phyloP scores from a whole-genome alignment of 2,888 invertebrate species.

The Stenichneumon culpator region DNA sequence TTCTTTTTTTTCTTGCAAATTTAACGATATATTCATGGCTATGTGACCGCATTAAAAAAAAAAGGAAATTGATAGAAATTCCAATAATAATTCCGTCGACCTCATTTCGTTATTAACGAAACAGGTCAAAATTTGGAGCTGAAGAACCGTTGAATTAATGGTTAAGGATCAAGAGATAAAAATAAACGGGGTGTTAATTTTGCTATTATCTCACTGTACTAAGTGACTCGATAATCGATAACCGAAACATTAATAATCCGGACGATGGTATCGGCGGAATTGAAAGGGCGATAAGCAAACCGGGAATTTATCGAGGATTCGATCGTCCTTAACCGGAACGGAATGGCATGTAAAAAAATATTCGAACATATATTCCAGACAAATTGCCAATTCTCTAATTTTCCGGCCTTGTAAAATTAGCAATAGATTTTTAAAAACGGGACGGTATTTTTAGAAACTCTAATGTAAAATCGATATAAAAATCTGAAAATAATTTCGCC shows the following conservation, averaged over 20 bases:
- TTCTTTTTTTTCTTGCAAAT: no score
- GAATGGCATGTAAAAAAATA: neutral
- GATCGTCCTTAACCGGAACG: neutral
- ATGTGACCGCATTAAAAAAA: no score
- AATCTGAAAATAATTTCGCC: neutral
- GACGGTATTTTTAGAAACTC: no score
- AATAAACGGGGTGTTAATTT: neutral
- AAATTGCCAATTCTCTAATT: no score
- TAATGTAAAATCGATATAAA: no score
- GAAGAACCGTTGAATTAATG: neutral
- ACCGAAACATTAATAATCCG: neutral
- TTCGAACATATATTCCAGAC: no score
- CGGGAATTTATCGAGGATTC: neutral
- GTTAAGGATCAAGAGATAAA: neutral
- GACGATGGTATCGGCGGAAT: neutral
- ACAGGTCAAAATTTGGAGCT: neutral
- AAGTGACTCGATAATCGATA: conserved; percentile 2
- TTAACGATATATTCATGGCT: no score
- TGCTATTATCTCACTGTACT: conserved; percentile 18
- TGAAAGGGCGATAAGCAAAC: neutral
- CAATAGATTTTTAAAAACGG: no score
- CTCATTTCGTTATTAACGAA: neutral
- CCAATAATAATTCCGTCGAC: neutral
- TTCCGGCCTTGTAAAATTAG: no score
- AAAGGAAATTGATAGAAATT: no score